Evolutionary conservation across 2,113 vertebrate genomes (phyloP).

Genomic region (Phaethon lepturus): DNA sequence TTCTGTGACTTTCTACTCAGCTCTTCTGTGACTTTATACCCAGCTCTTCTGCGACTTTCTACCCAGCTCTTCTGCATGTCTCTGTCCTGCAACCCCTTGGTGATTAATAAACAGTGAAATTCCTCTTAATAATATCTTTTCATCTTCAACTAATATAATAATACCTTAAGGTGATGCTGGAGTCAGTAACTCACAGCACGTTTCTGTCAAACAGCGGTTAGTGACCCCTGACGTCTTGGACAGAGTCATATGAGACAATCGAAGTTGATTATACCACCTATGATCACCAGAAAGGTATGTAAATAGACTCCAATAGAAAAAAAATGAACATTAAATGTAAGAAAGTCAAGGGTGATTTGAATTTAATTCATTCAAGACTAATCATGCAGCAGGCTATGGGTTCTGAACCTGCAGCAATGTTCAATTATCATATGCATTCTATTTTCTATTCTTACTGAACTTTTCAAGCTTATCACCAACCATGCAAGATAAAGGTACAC

Average conservation of each 20-base stretch:
- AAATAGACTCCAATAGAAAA: neutral
- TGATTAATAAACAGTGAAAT: neutral
- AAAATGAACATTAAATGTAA: neutral
- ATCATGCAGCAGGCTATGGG: neutral
- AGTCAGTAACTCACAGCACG: slow-evolving; percentile 62
- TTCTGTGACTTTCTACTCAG: neutral
- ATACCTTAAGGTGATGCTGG: slow-evolving; percentile 68
- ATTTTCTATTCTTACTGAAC: neutral
- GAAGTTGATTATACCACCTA: slow-evolving; percentile 55
- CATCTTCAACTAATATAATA: neutral
- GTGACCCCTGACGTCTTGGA: slow-evolving; percentile 69
- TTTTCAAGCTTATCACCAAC: neutral
- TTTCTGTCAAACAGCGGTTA: slow-evolving; percentile 64
- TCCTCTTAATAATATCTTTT: neutral
- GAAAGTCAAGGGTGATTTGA: neutral
- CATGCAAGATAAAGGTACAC: neutral
- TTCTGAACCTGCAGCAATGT: neutral
- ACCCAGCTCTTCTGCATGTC: neutral
- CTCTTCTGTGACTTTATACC: too few relatives aligned
- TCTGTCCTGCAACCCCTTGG: neutral
- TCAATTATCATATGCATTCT: neutral
- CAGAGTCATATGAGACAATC: slow-evolving; percentile 51
- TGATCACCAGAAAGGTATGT: slow-evolving; percentile 68
- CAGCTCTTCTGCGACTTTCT: neutral
- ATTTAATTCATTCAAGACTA: neutral